A percentile compares a stretch with the other conserved stretches of the same genome.
These are phyloP conservation scores for Drosophila fulvimacula DNA, from an alignment of 2,888 invertebrate species.

Conservation along the genomic window DNA sequence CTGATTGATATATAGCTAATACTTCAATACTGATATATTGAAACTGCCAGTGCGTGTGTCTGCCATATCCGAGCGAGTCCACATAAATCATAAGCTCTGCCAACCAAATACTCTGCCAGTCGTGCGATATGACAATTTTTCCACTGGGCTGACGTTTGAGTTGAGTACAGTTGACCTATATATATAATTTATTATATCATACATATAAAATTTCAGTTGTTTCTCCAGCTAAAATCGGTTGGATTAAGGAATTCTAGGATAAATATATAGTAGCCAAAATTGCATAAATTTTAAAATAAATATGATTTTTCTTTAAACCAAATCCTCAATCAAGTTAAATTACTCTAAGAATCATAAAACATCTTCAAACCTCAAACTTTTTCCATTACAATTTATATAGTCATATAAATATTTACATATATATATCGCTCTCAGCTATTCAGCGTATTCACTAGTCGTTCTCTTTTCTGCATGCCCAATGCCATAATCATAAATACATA, in stretches of 20 bases:
- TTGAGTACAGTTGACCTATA: background rate
- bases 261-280: too few relatives aligned
- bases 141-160: background rate
- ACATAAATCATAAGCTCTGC: slow-evolving; percentile 40
- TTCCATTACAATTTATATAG: background rate
- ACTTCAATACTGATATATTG: slow-evolving; percentile 39
- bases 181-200: too few relatives aligned
- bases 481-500: slow-evolving; percentile 44
- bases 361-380: background rate
- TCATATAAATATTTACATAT: background rate
- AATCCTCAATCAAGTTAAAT: too few relatives aligned
- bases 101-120: slow-evolving; percentile 27
- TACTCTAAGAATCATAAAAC: too few relatives aligned
- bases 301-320: too few relatives aligned
- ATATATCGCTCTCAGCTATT: background rate
- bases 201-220: too few relatives aligned
- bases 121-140: background rate
- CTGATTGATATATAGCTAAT: slow-evolving; percentile 51
- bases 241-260: too few relatives aligned
- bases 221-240: too few relatives aligned
- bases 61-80: slow-evolving; percentile 12
- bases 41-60: slow-evolving; percentile 16
- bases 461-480: background rate
- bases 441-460: background rate
- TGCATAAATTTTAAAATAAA: too few relatives aligned